A percentile compares a stretch with the other conserved stretches of the same genome.
These are phyloP conservation scores for Lapara coniferarum DNA, from an alignment of 2,888 invertebrate species.

Conservation along the genomic window DNA sequence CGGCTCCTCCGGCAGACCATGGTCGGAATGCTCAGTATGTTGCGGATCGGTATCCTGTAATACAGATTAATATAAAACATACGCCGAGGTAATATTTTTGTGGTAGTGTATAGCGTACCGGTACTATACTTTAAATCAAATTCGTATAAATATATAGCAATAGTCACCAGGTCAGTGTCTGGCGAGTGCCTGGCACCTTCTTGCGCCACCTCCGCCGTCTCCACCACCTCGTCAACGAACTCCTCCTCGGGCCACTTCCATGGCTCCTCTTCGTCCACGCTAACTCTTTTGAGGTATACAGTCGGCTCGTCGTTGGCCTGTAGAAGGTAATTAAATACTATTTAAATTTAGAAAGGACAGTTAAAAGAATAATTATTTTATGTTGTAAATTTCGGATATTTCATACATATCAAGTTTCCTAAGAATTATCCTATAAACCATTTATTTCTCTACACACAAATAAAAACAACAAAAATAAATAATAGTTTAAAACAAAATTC, in stretches of 20 bases:
- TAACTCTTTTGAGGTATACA: slow-evolving; percentile 48
- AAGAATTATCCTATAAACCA: too few species aligned
- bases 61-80: not conserved
- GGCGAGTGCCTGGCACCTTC: slow-evolving; percentile 25
- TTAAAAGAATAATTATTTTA: too few species aligned
- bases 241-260: slow-evolving; percentile 67
- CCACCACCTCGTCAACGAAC: slow-evolving; percentile 43
- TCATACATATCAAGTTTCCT: too few species aligned
- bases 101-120: too few species aligned
- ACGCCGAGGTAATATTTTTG: too few species aligned
- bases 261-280: slow-evolving; percentile 29
- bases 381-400: too few species aligned
- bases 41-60: not conserved
- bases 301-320: slow-evolving; percentile 52
- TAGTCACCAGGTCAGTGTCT: not conserved
- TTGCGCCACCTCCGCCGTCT: slow-evolving; percentile 43
- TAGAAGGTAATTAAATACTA: not conserved
- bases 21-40: slow-evolving; percentile 26
- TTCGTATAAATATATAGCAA: not conserved
- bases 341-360: too few species aligned
- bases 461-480: too few species aligned
- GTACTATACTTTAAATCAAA: too few species aligned
- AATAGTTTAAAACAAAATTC: too few species aligned
- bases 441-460: too few species aligned
- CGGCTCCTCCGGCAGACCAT: slow-evolving; percentile 30